phyloP scores from a whole-genome alignment of 2,113 vertebrate species.

The Diadophis punctatus region DNA sequence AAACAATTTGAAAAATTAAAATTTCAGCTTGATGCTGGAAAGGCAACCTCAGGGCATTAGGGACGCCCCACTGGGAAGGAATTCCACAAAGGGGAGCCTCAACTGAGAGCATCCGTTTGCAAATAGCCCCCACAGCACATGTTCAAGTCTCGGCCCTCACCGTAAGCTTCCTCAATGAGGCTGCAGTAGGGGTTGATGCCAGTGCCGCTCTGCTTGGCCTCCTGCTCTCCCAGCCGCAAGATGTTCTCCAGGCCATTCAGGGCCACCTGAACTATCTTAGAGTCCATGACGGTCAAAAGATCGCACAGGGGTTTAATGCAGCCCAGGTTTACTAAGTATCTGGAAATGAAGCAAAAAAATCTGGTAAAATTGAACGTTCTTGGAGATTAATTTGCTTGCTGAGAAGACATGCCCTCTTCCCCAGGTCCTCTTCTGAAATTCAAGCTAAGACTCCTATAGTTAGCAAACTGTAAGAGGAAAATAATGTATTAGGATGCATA shows the following conservation, averaged over 20 bases:
- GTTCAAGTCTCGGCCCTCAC: constrained; percentile 51
- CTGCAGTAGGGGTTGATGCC: constrained; percentile 94
- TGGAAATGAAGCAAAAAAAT: constrained; percentile 39
- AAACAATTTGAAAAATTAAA: neutral
- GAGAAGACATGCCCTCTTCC: neutral
- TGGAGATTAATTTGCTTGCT: neutral
- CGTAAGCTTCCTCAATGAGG: constrained; percentile 96
- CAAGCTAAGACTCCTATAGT: neutral
- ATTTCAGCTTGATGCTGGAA: neutral
- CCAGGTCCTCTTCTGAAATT: neutral
- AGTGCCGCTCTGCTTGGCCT: constrained; percentile 84
- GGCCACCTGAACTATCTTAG: constrained; percentile 95
- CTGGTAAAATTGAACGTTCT: no score
- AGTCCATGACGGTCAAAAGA: constrained; percentile 96
- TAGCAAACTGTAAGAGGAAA: neutral
- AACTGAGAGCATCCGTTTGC: neutral
- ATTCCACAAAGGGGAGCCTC: neutral
- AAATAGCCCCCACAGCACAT: neutral
- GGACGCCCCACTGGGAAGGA: neutral
- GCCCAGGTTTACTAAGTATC: constrained; percentile 92
- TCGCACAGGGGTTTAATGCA: constrained; percentile 96
- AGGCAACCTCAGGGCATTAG: neutral
- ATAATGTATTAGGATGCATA: neutral
- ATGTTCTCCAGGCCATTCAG: constrained; percentile 95
- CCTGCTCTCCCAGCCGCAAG: constrained; percentile 91